phyloP scores from a whole-genome alignment of 2,113 vertebrate genomes.

The Felis catus region DNA sequence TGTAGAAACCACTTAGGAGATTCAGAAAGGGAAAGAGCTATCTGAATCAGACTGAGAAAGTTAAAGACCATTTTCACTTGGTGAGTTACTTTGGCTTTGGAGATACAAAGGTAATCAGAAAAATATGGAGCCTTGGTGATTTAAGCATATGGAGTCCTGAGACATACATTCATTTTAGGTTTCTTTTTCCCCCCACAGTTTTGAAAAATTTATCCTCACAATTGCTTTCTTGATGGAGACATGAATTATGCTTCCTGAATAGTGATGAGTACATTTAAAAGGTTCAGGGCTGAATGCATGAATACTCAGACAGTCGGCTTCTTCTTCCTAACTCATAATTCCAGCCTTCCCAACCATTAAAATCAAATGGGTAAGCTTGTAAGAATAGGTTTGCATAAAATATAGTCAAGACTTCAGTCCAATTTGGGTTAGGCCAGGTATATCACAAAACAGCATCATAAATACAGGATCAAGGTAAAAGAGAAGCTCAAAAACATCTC shows the following conservation, averaged over 20 bases:
- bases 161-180: slow-evolving; percentile 39
- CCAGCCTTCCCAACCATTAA: slow-evolving; percentile 42
- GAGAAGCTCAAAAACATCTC: background rate
- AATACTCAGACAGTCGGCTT: slow-evolving; percentile 56
- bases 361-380: slow-evolving; percentile 21
- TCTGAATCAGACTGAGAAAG: slow-evolving; percentile 49
- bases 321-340: slow-evolving; percentile 61
- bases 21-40: background rate
- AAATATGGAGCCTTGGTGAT: slow-evolving; percentile 42
- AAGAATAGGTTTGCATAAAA: slow-evolving; percentile 59
- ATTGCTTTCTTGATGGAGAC: slow-evolving; percentile 71
- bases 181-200: background rate
- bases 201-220: slow-evolving; percentile 66
- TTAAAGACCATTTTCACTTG: slow-evolving; percentile 38
- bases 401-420: background rate
- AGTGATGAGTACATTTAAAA: slow-evolving; percentile 70
- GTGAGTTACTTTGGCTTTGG: slow-evolving; percentile 47
- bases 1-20: slow-evolving; percentile 22
- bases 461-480: slow-evolving; percentile 15
- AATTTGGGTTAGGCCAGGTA: slow-evolving; percentile 17
- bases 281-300: slow-evolving; percentile 52
- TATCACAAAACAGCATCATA: background rate
- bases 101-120: slow-evolving; percentile 55
- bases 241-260: slow-evolving; percentile 70
- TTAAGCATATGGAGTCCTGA: slow-evolving; percentile 55